Base-by-base conservation (phyloP, 2,113 vertebrate genomes). In the Takifugu bimaculatus region DNA sequence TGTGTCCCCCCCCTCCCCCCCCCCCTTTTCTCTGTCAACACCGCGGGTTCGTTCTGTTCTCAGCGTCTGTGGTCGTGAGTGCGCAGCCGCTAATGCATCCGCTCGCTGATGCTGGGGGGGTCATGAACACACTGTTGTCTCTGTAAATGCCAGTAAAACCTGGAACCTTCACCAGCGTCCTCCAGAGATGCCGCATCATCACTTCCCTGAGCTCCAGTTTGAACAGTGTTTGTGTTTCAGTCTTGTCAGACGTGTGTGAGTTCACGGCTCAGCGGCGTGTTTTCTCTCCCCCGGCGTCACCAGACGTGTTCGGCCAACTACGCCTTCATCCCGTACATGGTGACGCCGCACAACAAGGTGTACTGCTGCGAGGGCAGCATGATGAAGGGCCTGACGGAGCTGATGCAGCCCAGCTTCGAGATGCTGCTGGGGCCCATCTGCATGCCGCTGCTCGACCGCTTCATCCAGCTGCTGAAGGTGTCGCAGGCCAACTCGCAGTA, bases 261-360 rank as follows among this genome's bases (percentile, higher is more conserved):
- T 12, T 48, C n/a, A n/a, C n/a, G 6, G 42, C 42, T 43, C 42
- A 15, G 14, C 2, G 13, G 14, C 44, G 1, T 15, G 13, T 48
- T n/a, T 48, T 43, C 1, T 13, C 6, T 43, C 13, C 42, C 42
- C 42, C 42, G 42, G 42, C 39, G 1, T 55, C 54, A 0, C 56
- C 90, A 98, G 97, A 93, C 94, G 43, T 95, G 94, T 79, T 94
- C 95, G n/a, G 94, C 93, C 64, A 98, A 95, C 88, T 99, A 99
- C 87, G 94, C 91, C 44, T 97, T 98, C 78, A 93, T 98, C 77
- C 95, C 97, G 0, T 99, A 99, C 64, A 96, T 98, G 94, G 92
- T 98, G 75, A 99, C 96, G 0, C 95, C 97, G 0, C 96, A 96
- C 68, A 96, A 93, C 87, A 99, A 99, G 84, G 94, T 98, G 55